Evolutionary conservation across 2,113 vertebrate genomes (phyloP), one percentile per base, ranked within the genome.

Genomic region (Tenrec ecaudatus): DNA sequence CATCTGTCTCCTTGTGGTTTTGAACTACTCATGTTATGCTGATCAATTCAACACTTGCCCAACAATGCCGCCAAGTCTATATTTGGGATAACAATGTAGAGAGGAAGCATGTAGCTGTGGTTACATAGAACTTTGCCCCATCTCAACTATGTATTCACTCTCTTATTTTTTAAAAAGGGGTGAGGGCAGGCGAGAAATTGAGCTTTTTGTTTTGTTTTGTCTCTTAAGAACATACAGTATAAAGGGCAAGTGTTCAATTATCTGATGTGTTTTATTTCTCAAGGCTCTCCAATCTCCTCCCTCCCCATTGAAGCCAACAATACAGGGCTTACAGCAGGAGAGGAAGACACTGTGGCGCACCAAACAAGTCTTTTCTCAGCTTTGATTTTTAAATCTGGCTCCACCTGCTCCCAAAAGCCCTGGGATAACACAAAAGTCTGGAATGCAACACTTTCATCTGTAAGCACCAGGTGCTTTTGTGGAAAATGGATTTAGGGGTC

Each of bases 351-450:
- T 82, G 23, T 79, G 87, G 15, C 69, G 53, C 95, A 62, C 0
- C n/a, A n/a, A 68, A 66, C 47, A 29, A 86, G 31, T 75, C 68
- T 40, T 69, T 62, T 33, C 12, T 93, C 77, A 36, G 27, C 14
- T 84, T 93, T 80, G 64, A 33, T 85, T 85, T 83, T 86, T 31
- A 84, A 83, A 88, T 47, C 29, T 76, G 27, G 1, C 36, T 64
- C 40, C 85, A 83, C 75, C 33, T 66, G 40, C 40, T 88, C 90
- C 79, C 36, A 20, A 60, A 93, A 95, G 38, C 6, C 68, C 81
- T 17, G 53, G 83, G 64, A 38, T 79, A 71, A 91, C 29, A 89
- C 25, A 60, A 78, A 17, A 82, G 3, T 69, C 75, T 87, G 57
- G 33, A 92, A 94, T 87, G 38, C 22, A 62, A 77, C 19, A 20